These are phyloP conservation scores for Rattus norvegicus DNA, from an alignment of 2,113 vertebrate species.

Conservation along the genomic window DNA sequence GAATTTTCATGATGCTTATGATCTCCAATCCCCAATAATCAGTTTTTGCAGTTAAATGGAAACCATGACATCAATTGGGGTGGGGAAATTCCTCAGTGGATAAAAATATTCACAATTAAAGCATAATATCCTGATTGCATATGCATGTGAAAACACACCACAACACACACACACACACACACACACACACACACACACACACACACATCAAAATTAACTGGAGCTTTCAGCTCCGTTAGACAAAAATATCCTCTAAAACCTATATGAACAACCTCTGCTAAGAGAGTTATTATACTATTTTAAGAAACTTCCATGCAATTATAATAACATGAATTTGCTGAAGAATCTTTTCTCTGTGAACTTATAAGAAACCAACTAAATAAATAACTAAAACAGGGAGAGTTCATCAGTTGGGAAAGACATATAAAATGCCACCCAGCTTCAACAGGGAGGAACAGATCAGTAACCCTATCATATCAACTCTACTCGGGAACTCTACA, in stretches of 20 bases:
- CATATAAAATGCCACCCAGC: not conserved
- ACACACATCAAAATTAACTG: not conserved
- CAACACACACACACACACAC: not conserved
- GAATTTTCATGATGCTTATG: not conserved
- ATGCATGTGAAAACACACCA: not conserved
- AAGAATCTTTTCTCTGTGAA: not conserved
- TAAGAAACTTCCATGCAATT: not conserved
- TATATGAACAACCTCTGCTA: not conserved
- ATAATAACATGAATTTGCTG: not conserved
- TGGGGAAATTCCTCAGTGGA: not conserved
- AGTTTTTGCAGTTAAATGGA: not conserved
- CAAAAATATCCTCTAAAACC: not conserved
- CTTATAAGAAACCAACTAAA: not conserved
- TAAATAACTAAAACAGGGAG: not conserved
- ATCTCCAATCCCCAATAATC: not conserved
- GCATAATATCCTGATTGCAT: not conserved
- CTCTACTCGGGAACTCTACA: not conserved
- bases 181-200: not conserved
- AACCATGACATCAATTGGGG: not conserved
- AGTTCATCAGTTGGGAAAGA: not conserved
- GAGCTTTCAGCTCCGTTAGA: not conserved
- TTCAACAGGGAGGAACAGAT: not conserved
- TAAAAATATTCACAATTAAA: not conserved
- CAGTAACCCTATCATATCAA: not conserved
- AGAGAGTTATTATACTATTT: not conserved